These are phyloP conservation scores for Stenopsyche tienmushanensis DNA, from an alignment of 1,140 invertebrate genomes.

Conservation along the genomic window DNA sequence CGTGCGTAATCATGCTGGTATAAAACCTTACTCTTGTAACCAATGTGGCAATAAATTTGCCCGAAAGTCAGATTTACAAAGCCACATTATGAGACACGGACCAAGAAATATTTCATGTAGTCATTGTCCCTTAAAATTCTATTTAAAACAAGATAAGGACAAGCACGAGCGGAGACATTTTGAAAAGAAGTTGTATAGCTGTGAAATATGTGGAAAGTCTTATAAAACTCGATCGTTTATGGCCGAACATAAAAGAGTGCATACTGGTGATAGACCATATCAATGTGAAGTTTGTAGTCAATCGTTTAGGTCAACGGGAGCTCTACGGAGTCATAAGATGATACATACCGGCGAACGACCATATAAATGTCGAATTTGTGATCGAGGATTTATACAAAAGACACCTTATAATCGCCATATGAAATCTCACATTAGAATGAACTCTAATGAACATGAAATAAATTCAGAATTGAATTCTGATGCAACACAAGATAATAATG, in stretches of 20 bases:
- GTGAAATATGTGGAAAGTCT: conserved; percentile 47
- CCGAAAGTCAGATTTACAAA: not conserved
- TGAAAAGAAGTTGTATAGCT: conserved; percentile 43
- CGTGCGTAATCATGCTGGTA: conserved; percentile 21
- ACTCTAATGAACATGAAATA: not conserved
- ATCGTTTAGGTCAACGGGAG: conserved; percentile 56
- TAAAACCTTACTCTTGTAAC: conserved; percentile 11
- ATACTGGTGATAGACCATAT: conserved; percentile 47
- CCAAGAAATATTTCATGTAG: not conserved
- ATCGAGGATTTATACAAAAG: conserved; percentile 58
- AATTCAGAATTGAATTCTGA: not conserved
- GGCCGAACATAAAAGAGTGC: conserved; percentile 50
- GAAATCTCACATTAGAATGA: conserved; percentile 44
- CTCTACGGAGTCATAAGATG: conserved; percentile 57
- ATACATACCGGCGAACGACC: conserved; percentile 60
- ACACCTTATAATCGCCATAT: conserved; percentile 51
- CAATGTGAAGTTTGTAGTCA: conserved; percentile 57
- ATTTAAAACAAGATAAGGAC: conserved; percentile 20
- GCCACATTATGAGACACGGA: conserved; percentile 12
- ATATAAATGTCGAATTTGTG: conserved; percentile 60
- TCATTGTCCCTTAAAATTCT: not conserved
- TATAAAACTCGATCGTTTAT: conserved; percentile 49
- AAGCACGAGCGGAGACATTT: conserved; percentile 41
- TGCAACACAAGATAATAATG: no score
- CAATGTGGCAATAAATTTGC: conserved; percentile 10